phyloP scores from a whole-genome alignment of 2,113 vertebrate genomes.

The Danionella cerebrum region DNA sequence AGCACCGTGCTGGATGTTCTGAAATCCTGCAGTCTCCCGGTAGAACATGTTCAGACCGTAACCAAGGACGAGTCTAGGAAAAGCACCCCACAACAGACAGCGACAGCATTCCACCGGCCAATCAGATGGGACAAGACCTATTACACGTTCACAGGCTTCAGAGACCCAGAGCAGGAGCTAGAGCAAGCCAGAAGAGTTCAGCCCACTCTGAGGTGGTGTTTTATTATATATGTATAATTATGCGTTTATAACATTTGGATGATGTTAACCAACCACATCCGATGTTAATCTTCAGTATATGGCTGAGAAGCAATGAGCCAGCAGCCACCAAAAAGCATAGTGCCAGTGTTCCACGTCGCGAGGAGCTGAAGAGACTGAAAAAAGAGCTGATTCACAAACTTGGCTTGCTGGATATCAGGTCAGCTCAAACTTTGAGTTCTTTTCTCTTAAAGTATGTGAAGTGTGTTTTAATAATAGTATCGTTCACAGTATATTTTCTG shows the following conservation, averaged over 20 bases:
- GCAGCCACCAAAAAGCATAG: slow-evolving; percentile 73
- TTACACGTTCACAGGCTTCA: slow-evolving; percentile 88
- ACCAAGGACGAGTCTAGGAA: slow-evolving; percentile 40
- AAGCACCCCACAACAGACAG: slow-evolving; percentile 23
- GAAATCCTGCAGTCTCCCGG: slow-evolving; percentile 85
- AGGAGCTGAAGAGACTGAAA: slow-evolving; percentile 79
- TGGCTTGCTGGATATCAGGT: slow-evolving; percentile 85
- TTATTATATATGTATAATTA: no score
- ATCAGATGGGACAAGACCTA: slow-evolving; percentile 93
- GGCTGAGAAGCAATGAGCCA: slow-evolving; percentile 77
- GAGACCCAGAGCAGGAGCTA: slow-evolving; percentile 85
- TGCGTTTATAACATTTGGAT: no score
- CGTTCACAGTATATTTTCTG: no score
- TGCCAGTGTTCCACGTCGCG: slow-evolving; percentile 77
- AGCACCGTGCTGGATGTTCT: slow-evolving; percentile 85
- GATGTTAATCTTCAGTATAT: slow-evolving; percentile 64
- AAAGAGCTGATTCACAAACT: slow-evolving; percentile 71
- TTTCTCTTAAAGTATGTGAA: not conserved
- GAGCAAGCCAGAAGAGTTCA: slow-evolving; percentile 75
- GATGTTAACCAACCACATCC: no score
- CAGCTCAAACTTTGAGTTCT: not conserved
- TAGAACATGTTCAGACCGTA: slow-evolving; percentile 73
- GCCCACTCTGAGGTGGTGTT: slow-evolving; percentile 79
- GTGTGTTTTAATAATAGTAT: not conserved
- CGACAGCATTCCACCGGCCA: slow-evolving; percentile 67